Evolutionary conservation across 2,113 vertebrate species (phyloP).

Genomic region (Phalacrocorax pelagicus): DNA sequence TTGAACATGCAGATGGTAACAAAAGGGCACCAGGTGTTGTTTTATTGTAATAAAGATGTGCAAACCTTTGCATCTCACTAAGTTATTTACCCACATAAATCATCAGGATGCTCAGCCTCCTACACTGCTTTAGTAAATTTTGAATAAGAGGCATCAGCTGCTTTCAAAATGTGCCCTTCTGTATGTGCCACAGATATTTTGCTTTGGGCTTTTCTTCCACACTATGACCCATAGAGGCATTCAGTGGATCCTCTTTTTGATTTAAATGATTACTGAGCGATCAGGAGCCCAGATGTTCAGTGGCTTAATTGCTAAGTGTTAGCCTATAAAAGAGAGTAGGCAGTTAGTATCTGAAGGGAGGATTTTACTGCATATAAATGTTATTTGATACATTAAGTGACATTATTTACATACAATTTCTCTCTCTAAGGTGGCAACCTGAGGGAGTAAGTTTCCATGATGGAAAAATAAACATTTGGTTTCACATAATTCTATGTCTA

Average conservation of each 20-base stretch:
- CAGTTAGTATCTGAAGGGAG: constrained; percentile 41
- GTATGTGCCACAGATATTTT: constrained; percentile 18
- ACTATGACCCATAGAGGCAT: constrained; percentile 32
- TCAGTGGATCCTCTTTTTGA: constrained; percentile 43
- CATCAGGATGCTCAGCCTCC: constrained; percentile 34
- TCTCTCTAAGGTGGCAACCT: constrained; percentile 10
- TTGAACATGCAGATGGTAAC: constrained; percentile 58
- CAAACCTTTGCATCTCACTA: constrained; percentile 56
- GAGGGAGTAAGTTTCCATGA: not conserved
- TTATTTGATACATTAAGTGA: constrained; percentile 45
- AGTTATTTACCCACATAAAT: constrained; percentile 59
- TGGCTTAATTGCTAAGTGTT: constrained; percentile 41
- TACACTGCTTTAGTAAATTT: constrained; percentile 44
- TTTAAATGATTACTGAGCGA: constrained; percentile 37
- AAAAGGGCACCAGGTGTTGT: constrained; percentile 66
- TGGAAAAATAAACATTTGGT: not conserved
- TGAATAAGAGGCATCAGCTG: constrained; percentile 64
- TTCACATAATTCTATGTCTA: not conserved
- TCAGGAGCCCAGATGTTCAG: constrained; percentile 55
- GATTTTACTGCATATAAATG: constrained; percentile 42
- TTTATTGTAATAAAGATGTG: constrained; percentile 68
- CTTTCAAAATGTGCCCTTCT: constrained; percentile 34
- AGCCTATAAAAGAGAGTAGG: constrained; percentile 37
- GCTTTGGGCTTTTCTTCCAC: constrained; percentile 43
- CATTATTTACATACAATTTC: constrained; percentile 52